These are phyloP conservation scores for Drosophila trichaetosa DNA, from an alignment of 2,888 invertebrate genomes.

Conservation along the genomic window DNA sequence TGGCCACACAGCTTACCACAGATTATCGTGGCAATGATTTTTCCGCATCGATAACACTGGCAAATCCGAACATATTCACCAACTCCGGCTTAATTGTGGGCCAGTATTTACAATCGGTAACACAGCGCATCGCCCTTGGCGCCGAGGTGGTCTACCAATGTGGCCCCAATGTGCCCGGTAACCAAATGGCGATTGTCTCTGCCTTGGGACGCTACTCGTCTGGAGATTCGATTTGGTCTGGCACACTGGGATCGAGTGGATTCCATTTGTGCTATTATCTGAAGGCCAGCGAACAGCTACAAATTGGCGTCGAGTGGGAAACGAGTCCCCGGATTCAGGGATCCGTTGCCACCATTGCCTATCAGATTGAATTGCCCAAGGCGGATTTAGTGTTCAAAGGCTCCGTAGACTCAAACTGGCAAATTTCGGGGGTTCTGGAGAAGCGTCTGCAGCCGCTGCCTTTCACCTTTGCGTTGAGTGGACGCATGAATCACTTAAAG, in stretches of 20 bases:
- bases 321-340: slow-evolving; percentile 96
- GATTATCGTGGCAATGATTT: slow-evolving; percentile 95
- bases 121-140: slow-evolving; percentile 93
- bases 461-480: slow-evolving; percentile 96
- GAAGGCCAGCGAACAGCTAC: slow-evolving; percentile 95
- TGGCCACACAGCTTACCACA: slow-evolving; percentile 94
- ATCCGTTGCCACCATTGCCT: slow-evolving; percentile 95
- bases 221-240: slow-evolving; percentile 88
- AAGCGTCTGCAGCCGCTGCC: slow-evolving; percentile 97
- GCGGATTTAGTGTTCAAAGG: slow-evolving; percentile 97
- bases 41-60: slow-evolving; percentile 94
- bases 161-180: slow-evolving; percentile 94
- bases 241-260: slow-evolving; percentile 91
- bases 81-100: slow-evolving; percentile 93
- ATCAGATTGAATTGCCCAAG: slow-evolving; percentile 97
- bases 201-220: slow-evolving; percentile 90
- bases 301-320: slow-evolving; percentile 97
- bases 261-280: slow-evolving; percentile 97
- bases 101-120: slow-evolving; percentile 95
- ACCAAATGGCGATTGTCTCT: slow-evolving; percentile 94
- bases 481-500: slow-evolving; percentile 96
- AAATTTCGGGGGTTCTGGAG: slow-evolving; percentile 96
- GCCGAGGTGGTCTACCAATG: slow-evolving; percentile 97
- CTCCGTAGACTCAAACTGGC: slow-evolving; percentile 96
- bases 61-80: slow-evolving; percentile 95